Evolutionary conservation across 2,113 vertebrate species (phyloP).

Genomic region (Lathamus discolor): DNA sequence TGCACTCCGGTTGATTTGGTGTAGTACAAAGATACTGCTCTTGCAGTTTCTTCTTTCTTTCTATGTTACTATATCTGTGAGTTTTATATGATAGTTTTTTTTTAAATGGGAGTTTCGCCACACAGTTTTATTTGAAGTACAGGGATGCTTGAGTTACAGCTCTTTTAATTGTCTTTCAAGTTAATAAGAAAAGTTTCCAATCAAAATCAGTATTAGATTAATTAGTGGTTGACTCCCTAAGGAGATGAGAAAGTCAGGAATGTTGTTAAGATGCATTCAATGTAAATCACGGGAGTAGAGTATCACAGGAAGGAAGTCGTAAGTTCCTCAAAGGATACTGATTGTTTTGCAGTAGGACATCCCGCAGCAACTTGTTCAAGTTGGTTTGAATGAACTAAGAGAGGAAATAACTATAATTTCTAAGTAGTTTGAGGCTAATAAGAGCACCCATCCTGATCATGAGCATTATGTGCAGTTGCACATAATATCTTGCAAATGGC

Average conservation of each 20-base stretch:
- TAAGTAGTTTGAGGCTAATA: background rate
- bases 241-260: background rate
- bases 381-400: background rate
- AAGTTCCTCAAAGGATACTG: background rate
- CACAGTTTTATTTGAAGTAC: background rate
- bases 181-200: background rate
- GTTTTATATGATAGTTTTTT: background rate
- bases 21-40: background rate
- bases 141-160: background rate
- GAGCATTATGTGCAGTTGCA: background rate
- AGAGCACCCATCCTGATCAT: background rate
- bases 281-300: background rate
- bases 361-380: background rate
- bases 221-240: background rate
- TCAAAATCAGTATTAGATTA: conserved; percentile 25
- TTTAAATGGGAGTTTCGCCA: background rate
- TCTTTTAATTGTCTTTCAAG: background rate
- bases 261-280: background rate
- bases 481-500: background rate
- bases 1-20: background rate
- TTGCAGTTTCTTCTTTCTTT: background rate
- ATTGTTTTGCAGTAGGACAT: background rate
- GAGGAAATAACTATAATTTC: background rate
- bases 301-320: background rate
- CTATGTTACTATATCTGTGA: background rate